Conservation (phyloP, 2,113 vertebrate species). For the Nipponia nippon region DNA sequence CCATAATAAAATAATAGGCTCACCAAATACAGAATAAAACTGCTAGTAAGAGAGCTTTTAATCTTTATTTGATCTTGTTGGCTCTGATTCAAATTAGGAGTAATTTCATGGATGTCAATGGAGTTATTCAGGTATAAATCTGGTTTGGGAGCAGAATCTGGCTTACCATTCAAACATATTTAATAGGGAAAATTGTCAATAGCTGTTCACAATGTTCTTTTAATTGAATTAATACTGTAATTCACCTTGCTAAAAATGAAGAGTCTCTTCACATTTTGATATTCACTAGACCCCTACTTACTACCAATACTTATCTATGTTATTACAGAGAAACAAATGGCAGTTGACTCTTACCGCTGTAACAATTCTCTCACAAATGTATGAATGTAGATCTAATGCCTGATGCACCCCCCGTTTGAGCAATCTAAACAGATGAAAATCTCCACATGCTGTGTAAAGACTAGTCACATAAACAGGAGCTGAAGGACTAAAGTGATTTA, state of each 20-base stretch:
- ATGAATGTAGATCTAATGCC: not conserved
- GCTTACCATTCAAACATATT: slow-evolving; percentile 4
- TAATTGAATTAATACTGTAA: slow-evolving; percentile 23
- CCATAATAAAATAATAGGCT: not conserved
- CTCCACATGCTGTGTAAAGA: not conserved
- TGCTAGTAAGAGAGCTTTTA: not conserved
- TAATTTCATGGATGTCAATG: slow-evolving; percentile 13
- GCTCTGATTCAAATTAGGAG: not conserved
- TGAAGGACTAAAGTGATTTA: not conserved
- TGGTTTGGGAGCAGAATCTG: slow-evolving; percentile 3
- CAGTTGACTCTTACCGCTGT: not conserved
- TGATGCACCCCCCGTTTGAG: not conserved
- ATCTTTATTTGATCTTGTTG: slow-evolving; percentile 13
- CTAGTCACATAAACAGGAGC: not conserved
- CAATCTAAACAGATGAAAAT: not conserved
- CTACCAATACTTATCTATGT: not conserved
- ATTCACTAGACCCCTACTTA: not conserved
- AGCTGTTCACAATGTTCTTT: not conserved
- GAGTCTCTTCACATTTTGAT: not conserved
- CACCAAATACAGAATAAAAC: not conserved
- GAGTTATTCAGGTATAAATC: slow-evolving; percentile 34
- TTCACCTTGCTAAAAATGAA: not conserved
- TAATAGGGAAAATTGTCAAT: slow-evolving; percentile 14
- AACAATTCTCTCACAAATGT: not conserved
- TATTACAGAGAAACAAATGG: not conserved